A percentile compares a stretch with the other conserved stretches of the same genome.
phyloP scores from a whole-genome alignment of 2,797 vertebrate genomes.

The Molossus molossus region DNA sequence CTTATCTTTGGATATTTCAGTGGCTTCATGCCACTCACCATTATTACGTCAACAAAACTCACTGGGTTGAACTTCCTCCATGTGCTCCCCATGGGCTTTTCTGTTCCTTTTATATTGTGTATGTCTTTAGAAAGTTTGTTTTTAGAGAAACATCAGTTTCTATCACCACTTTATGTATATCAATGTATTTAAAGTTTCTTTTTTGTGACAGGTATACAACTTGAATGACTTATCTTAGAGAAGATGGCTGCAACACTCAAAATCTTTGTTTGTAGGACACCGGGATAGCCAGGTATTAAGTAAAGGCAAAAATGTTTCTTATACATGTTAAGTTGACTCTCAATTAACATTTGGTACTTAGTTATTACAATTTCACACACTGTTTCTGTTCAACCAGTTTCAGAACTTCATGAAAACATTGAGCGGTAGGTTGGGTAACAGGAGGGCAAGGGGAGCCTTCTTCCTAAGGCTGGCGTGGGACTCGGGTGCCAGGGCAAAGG shows the following conservation, averaged over 20 bases:
- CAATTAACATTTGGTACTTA: neutral
- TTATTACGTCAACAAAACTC: neutral
- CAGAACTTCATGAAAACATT: slow-evolving; percentile 88
- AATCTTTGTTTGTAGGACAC: neutral
- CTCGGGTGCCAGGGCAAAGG: neutral
- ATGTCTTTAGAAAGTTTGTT: neutral
- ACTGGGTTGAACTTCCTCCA: neutral
- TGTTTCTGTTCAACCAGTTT: slow-evolving; percentile 82
- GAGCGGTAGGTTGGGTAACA: slow-evolving; percentile 87
- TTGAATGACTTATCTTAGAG: neutral
- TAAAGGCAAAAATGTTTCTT: slow-evolving; percentile 15
- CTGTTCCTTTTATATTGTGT: neutral
- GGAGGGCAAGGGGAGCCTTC: slow-evolving; percentile 89
- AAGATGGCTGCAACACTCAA: neutral
- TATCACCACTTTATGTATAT: neutral
- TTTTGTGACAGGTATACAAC: neutral
- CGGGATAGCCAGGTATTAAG: neutral
- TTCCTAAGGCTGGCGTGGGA: too few species aligned
- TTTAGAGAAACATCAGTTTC: slow-evolving; percentile 11
- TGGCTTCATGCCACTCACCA: neutral
- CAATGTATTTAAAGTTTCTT: neutral
- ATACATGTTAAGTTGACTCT: slow-evolving; percentile 35
- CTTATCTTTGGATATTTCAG: neutral
- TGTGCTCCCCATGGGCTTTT: neutral
- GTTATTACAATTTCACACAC: slow-evolving; percentile 54